Percentiles rank a stretch among this genome's conserved stretches.
These are phyloP conservation scores for Athalia rosae DNA, from an alignment of 2,888 invertebrate species.

Conservation along the genomic window DNA sequence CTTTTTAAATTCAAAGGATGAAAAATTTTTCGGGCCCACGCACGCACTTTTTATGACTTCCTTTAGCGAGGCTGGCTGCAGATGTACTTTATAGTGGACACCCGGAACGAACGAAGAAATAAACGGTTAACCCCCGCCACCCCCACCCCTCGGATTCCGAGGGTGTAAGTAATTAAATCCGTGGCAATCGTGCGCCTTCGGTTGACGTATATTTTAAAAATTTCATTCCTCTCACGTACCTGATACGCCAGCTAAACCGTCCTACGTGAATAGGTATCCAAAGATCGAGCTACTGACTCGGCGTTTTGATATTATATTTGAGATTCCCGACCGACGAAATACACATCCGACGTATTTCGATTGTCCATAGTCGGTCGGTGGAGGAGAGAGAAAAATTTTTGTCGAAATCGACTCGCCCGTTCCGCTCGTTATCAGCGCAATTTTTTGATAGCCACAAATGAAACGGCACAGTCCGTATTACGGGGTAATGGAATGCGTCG, in stretches of 20 bases:
- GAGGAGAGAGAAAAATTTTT: too few relatives aligned
- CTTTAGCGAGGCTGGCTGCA: slow-evolving; percentile 25
- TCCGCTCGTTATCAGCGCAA: too few relatives aligned
- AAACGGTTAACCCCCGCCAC: neutral
- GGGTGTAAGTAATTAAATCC: neutral
- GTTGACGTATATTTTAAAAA: neutral
- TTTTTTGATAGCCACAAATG: too few relatives aligned
- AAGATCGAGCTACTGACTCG: too few relatives aligned
- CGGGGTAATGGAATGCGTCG: slow-evolving; percentile 1
- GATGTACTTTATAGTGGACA: slow-evolving; percentile 31
- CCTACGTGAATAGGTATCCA: too few relatives aligned
- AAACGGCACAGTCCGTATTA: too few relatives aligned
- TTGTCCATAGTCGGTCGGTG: too few relatives aligned
- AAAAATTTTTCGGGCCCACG: slow-evolving; percentile 14
- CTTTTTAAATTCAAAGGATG: slow-evolving; percentile 19
- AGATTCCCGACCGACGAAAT: too few relatives aligned
- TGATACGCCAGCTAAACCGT: neutral
- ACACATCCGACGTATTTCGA: too few relatives aligned
- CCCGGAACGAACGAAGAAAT: neutral
- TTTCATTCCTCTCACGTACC: neutral
- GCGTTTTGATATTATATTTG: too few relatives aligned
- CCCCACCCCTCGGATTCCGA: too few relatives aligned
- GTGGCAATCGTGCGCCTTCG: neutral
- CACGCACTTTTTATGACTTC: slow-evolving; percentile 19
- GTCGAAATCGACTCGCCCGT: too few relatives aligned